Conservation (phyloP, 2,113 vertebrate genomes). For the Xenopus laevis region DNA sequence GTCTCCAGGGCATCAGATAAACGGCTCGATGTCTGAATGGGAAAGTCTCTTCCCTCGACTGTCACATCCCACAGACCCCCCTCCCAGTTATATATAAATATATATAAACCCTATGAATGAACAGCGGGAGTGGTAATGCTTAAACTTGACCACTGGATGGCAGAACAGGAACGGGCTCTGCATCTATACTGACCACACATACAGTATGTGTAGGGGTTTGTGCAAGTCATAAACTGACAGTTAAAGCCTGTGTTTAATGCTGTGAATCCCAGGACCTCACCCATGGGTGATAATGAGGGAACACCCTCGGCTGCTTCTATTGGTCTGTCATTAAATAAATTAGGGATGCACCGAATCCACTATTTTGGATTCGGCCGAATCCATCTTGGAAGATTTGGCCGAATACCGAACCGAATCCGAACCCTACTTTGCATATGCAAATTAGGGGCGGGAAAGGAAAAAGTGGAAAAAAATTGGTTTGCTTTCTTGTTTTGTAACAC, state of each 20-base stretch:
- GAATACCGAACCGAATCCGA: no score
- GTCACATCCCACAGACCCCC: constrained; percentile 60
- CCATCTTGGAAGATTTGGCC: no score
- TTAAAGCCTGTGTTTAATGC: background rate
- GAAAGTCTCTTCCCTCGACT: constrained; percentile 55
- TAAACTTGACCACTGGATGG: constrained; percentile 20
- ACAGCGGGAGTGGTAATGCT: background rate
- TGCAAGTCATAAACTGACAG: background rate
- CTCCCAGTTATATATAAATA: constrained; percentile 48
- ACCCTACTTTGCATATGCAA: no score
- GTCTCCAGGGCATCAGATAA: constrained; percentile 88
- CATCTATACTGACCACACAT: background rate
- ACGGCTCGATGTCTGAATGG: constrained; percentile 95
- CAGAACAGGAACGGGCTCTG: background rate
- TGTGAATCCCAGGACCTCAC: background rate
- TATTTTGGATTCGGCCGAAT: no score
- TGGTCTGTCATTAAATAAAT: no score
- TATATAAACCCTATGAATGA: constrained; percentile 64
- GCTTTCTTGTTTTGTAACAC: no score
- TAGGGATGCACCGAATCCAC: no score
- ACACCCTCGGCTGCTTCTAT: no score
- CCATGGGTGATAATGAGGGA: no score
- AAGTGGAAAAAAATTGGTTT: no score
- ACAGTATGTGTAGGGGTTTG: background rate
- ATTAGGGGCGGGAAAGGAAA: no score